These are phyloP conservation scores for Trypoxylus dichotomus DNA, from an alignment of 1,140 invertebrate genomes.

Conservation along the genomic window DNA sequence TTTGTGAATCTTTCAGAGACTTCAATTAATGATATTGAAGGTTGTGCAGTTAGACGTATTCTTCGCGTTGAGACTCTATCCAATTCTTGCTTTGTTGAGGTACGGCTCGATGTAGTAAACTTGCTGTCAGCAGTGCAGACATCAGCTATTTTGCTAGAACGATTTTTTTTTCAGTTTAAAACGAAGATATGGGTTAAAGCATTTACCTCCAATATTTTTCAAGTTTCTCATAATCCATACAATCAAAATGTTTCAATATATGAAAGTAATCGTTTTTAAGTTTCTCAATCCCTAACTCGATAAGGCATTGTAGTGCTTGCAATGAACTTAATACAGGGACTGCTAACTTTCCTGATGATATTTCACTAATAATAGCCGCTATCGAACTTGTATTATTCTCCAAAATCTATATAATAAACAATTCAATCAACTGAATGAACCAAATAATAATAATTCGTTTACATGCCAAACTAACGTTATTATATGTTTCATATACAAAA, in stretches of 20 bases:
- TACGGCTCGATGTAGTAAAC: not conserved
- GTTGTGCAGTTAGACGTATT: slow-evolving; percentile 13
- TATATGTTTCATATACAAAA: no score
- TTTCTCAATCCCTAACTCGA: slow-evolving; percentile 25
- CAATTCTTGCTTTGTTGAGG: not conserved
- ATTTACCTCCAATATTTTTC: slow-evolving; percentile 15
- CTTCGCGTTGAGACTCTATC: not conserved
- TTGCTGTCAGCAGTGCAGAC: not conserved
- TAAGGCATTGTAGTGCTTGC: slow-evolving; percentile 10
- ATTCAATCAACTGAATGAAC: no score
- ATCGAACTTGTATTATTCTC: not conserved
- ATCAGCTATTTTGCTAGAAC: not conserved
- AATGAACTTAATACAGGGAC: not conserved
- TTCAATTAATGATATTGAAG: not conserved
- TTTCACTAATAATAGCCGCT: slow-evolving; percentile 4
- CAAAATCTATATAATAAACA: slow-evolving; percentile 19
- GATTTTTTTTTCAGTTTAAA: not conserved
- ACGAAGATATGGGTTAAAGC: not conserved
- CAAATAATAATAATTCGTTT: no score
- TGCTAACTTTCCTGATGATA: slow-evolving; percentile 12
- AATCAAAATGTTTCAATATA: slow-evolving; percentile 17
- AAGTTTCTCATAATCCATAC: slow-evolving; percentile 13
- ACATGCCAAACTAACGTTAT: no score
- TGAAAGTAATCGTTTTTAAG: slow-evolving; percentile 26
- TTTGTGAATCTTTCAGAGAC: not conserved